Percentiles rank a stretch among this genome's conserved stretches.
phyloP scores from a whole-genome alignment of 2,888 invertebrate species.

The Cantharis lateralis region DNA sequence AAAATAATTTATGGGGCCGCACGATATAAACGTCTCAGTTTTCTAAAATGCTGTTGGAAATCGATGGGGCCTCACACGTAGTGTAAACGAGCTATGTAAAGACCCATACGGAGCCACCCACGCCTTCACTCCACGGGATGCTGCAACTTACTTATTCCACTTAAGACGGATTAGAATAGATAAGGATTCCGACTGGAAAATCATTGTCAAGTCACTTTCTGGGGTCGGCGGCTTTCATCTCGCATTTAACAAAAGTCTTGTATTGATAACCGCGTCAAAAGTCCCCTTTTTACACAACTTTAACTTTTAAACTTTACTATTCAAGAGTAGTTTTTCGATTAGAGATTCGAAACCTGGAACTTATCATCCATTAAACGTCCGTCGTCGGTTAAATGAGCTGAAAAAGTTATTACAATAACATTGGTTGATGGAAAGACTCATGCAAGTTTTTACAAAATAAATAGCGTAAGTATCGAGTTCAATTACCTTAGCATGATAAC shows the following conservation, averaged over 20 bases:
- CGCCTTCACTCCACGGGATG: constrained; percentile 31
- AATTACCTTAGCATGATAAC: background rate
- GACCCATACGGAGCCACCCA: constrained; percentile 31
- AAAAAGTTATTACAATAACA: no score
- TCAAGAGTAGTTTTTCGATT: background rate
- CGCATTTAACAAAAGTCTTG: constrained; percentile 12
- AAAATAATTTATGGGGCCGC: background rate
- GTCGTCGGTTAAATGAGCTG: no score
- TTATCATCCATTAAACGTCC: no score
- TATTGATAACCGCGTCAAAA: constrained; percentile 42
- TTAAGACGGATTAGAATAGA: constrained; percentile 35
- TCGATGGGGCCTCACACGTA: constrained; percentile 25
- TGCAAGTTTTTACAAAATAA: background rate
- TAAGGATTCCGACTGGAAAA: constrained; percentile 31
- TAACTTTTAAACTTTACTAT: constrained; percentile 13
- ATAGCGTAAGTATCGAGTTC: background rate
- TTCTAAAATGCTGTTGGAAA: constrained; percentile 11
- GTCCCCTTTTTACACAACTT: constrained; percentile 37
- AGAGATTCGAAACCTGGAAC: no score
- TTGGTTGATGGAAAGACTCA: background rate
- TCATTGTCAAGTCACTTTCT: constrained; percentile 28
- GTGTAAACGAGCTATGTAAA: constrained; percentile 15
- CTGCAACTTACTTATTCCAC: constrained; percentile 30
- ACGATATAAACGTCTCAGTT: constrained; percentile 4
- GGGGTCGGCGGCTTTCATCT: constrained; percentile 28